Evolutionary conservation across 2,113 vertebrate species (phyloP).

Genomic region (Larimichthys crocea): DNA sequence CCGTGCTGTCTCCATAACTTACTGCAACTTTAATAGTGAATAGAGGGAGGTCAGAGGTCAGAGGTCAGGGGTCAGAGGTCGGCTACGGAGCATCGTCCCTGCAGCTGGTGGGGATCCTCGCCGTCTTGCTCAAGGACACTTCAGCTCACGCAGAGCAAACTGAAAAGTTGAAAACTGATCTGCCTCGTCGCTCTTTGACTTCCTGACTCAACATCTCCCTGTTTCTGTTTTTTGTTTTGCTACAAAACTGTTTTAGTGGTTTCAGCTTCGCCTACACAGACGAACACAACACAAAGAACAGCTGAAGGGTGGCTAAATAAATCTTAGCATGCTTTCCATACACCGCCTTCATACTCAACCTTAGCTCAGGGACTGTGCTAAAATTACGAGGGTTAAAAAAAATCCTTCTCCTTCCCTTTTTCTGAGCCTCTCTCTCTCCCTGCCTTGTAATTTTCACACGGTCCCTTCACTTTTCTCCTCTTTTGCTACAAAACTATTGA

Average conservation of each 20-base stretch:
- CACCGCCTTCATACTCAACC: neutral
- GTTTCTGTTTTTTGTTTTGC: neutral
- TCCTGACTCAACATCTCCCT: neutral
- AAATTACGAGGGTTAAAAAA: neutral
- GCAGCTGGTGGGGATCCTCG: neutral
- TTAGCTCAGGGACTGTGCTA: neutral
- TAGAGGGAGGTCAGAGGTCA: conserved; percentile 14
- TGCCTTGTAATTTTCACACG: neutral
- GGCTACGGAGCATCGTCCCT: neutral
- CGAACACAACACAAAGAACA: neutral
- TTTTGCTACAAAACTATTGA: neutral
- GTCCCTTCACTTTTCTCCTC: neutral
- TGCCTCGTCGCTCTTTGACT: neutral
- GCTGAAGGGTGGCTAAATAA: neutral
- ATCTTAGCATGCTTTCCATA: conserved; percentile 3
- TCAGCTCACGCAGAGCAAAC: neutral
- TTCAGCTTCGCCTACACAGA: conserved; percentile 5
- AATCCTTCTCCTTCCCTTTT: neutral
- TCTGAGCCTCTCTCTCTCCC: neutral
- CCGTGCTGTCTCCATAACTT: conserved; percentile 1
- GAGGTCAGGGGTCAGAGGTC: conserved; percentile 31
- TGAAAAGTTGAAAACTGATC: no score
- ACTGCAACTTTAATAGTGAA: neutral
- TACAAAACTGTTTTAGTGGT: neutral
- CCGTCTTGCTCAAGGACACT: conserved; percentile 3